phyloP scores from a whole-genome alignment of 2,113 vertebrate genomes.

The Hylia prasina region DNA sequence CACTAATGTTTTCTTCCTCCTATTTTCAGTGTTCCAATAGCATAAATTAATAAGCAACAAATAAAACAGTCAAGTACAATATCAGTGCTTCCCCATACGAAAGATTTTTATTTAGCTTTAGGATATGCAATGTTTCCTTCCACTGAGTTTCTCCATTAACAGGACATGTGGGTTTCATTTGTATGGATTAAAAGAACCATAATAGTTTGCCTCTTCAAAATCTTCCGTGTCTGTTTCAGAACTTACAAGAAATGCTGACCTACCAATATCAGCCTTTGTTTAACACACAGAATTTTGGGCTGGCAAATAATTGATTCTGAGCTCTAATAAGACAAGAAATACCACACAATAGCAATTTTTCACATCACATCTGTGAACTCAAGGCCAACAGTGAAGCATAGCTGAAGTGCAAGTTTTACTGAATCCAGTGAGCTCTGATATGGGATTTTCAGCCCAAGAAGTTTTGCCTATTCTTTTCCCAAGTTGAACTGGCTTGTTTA shows the following conservation, averaged over 20 bases:
- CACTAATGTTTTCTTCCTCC: background rate
- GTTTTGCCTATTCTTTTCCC: background rate
- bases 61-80: background rate
- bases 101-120: conserved; percentile 34
- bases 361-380: background rate
- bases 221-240: background rate
- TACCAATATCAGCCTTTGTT: background rate
- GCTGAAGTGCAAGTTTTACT: background rate
- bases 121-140: conserved; percentile 28
- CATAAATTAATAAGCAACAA: conserved; percentile 38
- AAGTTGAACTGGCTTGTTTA: background rate
- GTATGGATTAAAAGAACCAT: conserved; percentile 36
- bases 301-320: background rate
- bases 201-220: conserved; percentile 13
- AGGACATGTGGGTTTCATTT: conserved; percentile 11
- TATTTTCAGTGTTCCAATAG: background rate
- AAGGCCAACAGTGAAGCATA: background rate
- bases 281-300: background rate
- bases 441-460: background rate
- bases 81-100: background rate
- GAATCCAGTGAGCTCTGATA: background rate
- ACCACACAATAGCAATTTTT: background rate
- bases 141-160: conserved; percentile 22
- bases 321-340: background rate
- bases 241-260: background rate